A percentile compares a stretch with the other conserved stretches of the same genome.
Evolutionary conservation across 2,888 invertebrate genomes (phyloP).

Genomic region (Catocala sponsa): DNA sequence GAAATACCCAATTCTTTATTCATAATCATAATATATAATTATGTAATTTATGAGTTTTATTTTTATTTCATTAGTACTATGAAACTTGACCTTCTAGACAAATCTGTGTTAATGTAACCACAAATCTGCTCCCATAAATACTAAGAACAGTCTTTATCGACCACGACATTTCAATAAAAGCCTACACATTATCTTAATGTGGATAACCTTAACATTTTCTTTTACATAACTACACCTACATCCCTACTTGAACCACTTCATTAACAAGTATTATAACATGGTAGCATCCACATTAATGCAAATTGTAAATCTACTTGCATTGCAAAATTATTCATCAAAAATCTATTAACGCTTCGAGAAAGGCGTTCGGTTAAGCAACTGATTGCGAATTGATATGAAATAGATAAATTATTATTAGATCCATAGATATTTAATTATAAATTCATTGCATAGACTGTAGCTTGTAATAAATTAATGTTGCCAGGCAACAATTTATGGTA

Average conservation of each 20-base stretch:
- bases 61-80: too few relatives aligned
- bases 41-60: too few relatives aligned
- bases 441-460: not conserved
- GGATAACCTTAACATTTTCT: conserved; percentile 11
- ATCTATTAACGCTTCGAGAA: conserved; percentile 4
- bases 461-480: too few relatives aligned
- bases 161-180: too few relatives aligned
- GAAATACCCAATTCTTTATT: too few relatives aligned
- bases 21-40: too few relatives aligned
- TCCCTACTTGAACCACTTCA: not conserved
- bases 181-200: not conserved
- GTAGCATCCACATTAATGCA: not conserved
- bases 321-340: conserved; percentile 8
- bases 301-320: not conserved
- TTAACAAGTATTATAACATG: not conserved
- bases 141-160: too few relatives aligned
- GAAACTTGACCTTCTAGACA: too few relatives aligned
- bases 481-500: too few relatives aligned
- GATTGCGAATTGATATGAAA: not conserved
- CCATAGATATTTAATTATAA: conserved; percentile 1
- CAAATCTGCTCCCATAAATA: too few relatives aligned
- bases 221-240: not conserved
- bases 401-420: not conserved
- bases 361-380: not conserved
- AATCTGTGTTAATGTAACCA: too few relatives aligned